These are phyloP conservation scores for Stenodema calcarata DNA, from an alignment of 2,888 invertebrate genomes.

Conservation along the genomic window DNA sequence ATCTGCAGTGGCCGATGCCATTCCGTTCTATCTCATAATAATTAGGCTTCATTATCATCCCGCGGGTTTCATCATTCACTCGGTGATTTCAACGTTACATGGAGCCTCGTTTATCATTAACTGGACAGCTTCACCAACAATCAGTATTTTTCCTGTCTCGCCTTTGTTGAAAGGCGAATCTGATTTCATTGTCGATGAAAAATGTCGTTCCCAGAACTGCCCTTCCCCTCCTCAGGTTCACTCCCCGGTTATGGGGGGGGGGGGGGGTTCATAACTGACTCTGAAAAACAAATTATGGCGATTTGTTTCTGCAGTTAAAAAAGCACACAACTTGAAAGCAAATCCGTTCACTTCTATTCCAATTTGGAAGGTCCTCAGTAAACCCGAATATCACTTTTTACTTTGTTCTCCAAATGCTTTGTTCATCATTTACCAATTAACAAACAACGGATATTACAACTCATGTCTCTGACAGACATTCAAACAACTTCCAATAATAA, in stretches of 20 bases:
- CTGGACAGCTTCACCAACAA: background rate
- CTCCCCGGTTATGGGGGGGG: too few relatives aligned
- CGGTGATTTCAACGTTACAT: background rate
- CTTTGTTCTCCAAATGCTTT: too few relatives aligned
- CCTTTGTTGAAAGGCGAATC: constrained; percentile 22
- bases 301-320: constrained; percentile 29
- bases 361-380: background rate
- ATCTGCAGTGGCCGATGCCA: background rate
- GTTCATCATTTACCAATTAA: too few relatives aligned
- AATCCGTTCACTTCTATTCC: constrained; percentile 17
- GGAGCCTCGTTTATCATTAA: background rate
- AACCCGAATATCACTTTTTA: background rate
- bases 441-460: too few relatives aligned
- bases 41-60: background rate
- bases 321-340: constrained; percentile 28
- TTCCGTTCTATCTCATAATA: background rate
- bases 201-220: constrained; percentile 4
- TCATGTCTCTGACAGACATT: too few relatives aligned
- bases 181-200: constrained; percentile 34
- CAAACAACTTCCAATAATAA: too few relatives aligned
- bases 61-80: background rate
- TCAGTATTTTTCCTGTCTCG: background rate
- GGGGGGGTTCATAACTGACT: background rate
- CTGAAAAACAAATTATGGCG: constrained; percentile 12
- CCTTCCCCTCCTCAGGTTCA: background rate